These are phyloP conservation scores for Typhlichthys eigenmanni DNA, from an alignment of 2,797 vertebrate species.

Conservation along the genomic window DNA sequence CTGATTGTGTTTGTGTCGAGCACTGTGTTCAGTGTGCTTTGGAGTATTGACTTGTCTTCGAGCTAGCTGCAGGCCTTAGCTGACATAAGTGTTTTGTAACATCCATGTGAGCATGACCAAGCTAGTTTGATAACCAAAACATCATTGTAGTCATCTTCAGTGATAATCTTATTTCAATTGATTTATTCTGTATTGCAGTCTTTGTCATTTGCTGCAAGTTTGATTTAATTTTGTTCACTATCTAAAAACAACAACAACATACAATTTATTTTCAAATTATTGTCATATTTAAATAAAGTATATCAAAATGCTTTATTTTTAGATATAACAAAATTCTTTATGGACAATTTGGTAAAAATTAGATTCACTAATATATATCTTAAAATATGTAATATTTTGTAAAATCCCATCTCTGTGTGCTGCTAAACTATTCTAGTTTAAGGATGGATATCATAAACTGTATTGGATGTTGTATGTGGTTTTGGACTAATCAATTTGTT, in stretches of 20 bases:
- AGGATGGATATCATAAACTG: neutral
- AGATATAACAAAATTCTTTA: neutral
- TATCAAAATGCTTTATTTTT: neutral
- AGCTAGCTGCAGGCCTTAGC: conserved; percentile 1
- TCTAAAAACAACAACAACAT: neutral
- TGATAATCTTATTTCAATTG: no score
- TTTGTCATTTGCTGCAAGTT: no score
- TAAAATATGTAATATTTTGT: conserved; percentile 14
- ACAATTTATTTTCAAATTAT: neutral
- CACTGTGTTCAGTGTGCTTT: conserved; percentile 26
- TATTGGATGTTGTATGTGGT: conserved; percentile 18
- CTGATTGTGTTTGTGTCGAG: conserved; percentile 8
- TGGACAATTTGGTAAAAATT: neutral
- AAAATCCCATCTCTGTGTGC: conserved; percentile 26
- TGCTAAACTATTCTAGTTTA: conserved; percentile 16
- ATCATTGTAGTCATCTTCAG: no score
- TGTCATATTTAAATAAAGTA: neutral
- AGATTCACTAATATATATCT: conserved; percentile 7
- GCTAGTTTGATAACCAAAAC: no score
- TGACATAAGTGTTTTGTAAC: conserved; percentile 21
- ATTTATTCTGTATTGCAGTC: no score
- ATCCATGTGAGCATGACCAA: conserved; percentile 9
- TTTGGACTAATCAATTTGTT: conserved; percentile 37
- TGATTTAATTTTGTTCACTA: neutral
- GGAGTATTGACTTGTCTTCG: conserved; percentile 4